Base-by-base conservation (phyloP, 2,888 invertebrate genomes). In the Rhaphigaster nebulosa region DNA sequence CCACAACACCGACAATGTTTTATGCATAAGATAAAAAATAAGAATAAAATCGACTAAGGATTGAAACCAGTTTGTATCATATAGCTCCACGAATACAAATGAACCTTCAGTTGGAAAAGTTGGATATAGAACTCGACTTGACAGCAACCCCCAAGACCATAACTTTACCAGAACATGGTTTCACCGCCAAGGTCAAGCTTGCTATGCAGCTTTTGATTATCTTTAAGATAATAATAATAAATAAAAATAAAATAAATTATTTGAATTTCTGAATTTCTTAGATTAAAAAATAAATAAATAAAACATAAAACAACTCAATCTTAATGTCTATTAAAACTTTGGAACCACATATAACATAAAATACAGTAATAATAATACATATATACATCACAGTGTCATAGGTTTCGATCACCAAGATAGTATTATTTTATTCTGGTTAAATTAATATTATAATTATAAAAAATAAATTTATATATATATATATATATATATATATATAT, bases 101-200 rank as follows among this genome's bases (percentile, higher is more conserved):
- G 70, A 70, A 70, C 70, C 70, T 34, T 70, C 70, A 70, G 70
- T 70, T 70, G 34, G 70, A 70, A 70, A 70, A 70, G 70, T 34
- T 34, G 70, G 70, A 70, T 70, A 70, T 70, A 34, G 70, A 70
- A 70, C 15, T 34, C 18, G 70, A 8, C 70, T 70, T 70, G 70
- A 70, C 70, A 34, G 70, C 29, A 29, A 18, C 29, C 70, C 34
- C 20, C 6, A 20, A 5, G 34, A 34, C 18, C 70, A 70, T 70
- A 70, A 70, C 34, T 70, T 70, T 70, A 70, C 34, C 29, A 1
- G 18, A 34, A 70, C 70, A 70, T 34, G 70, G 34, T 20, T 70
- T 70, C 34, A 34, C 18, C 15, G 18, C 18, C 18, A 70, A 70
- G 70, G 70, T 70, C 70, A 70, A 70, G 15, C 5, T 20, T 18